Evolutionary conservation across 2,888 invertebrate genomes (phyloP).

Genomic region (Sinelater perroti): DNA sequence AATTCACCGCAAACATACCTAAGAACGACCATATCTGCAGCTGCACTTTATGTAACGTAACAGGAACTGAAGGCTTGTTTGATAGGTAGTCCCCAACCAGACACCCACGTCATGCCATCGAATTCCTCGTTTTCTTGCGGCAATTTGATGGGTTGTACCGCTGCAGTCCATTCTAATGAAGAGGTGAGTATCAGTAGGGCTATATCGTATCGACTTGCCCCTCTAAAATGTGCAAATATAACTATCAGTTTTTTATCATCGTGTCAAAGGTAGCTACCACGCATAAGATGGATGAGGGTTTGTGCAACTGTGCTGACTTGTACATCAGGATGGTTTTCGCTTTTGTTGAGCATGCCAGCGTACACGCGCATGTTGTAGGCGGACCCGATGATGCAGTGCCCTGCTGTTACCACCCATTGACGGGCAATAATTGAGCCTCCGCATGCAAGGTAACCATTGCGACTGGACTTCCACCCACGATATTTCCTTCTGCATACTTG

Average conservation of each 20-base stretch:
- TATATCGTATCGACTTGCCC: constrained; percentile 14
- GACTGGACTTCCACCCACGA: constrained; percentile 62
- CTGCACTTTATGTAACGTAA: constrained; percentile 4
- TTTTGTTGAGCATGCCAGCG: constrained; percentile 61
- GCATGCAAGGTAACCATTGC: too few relatives aligned
- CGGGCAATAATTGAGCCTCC: constrained; percentile 62
- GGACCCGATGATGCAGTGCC: constrained; percentile 59
- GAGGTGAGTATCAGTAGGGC: constrained; percentile 11
- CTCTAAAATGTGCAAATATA: too few relatives aligned
- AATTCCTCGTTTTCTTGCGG: constrained; percentile 52
- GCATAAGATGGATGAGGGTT: constrained; percentile 58
- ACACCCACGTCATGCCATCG: constrained; percentile 54
- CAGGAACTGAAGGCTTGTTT: too few relatives aligned
- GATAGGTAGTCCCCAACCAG: constrained; percentile 65
- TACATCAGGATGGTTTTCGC: constrained; percentile 54
- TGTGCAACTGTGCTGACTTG: constrained; percentile 58
- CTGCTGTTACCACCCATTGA: constrained; percentile 63
- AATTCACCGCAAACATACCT: too few relatives aligned
- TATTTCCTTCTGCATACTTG: too few relatives aligned
- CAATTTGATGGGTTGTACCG: constrained; percentile 61
- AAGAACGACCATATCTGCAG: not conserved
- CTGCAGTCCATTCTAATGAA: constrained; percentile 47
- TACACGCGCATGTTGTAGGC: constrained; percentile 54
- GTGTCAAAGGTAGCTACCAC: constrained; percentile 55
- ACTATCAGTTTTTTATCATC: not conserved